Base-by-base conservation (phyloP, 2,888 invertebrate species). In the Amiota communis region DNA sequence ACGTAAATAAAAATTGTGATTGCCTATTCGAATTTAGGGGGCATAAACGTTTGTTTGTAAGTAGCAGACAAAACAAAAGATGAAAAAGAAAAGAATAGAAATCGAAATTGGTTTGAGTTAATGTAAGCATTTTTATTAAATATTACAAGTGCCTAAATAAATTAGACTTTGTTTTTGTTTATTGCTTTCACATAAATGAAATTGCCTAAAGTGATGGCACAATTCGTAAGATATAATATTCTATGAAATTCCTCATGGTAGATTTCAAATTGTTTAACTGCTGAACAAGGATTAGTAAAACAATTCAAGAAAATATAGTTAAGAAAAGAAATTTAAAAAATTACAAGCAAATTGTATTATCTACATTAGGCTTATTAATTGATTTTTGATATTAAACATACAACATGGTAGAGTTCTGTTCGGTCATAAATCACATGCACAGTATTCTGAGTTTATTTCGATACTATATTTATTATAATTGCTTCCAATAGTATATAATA, bases 1-100 rank as follows among this genome's bases (percentile, higher is more conserved):
- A 69, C 72, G 76, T 79, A 86, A 84, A 85, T 84, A 83, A 80
- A 82, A 85, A 84, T 81, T 82, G 77, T 82, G 86, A 86, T 85
- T 85, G 86, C 82, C 80, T 74, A 71, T 76, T 36, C 36, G 36
- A 36, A 79, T 79, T 77, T 76, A 78, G 79, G 75, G 3, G 73
- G 68, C 74, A 70, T 68, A 51, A 47, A 48, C 65, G 51, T 48
- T n/a, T 13, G 17, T n/a, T n/a, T n/a, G n/a, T n/a, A n/a, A n/a
- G n/a, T 12, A 17, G 67, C 8, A 17, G 8, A 46, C 48, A 36
- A 11, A 63, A 63, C 12, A 63, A 10, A 23, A 63, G 13, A n/a
- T n/a, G n/a, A n/a, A n/a, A 10, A 36, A 6, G 9, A 17, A 63
- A 9, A 4, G 23, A 23, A 36, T 46, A 1, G 17, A 59, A 13